Evolutionary conservation across 2,113 vertebrate genomes (phyloP), one percentile per base, ranked within the genome.

Genomic region (Labeo catla): DNA sequence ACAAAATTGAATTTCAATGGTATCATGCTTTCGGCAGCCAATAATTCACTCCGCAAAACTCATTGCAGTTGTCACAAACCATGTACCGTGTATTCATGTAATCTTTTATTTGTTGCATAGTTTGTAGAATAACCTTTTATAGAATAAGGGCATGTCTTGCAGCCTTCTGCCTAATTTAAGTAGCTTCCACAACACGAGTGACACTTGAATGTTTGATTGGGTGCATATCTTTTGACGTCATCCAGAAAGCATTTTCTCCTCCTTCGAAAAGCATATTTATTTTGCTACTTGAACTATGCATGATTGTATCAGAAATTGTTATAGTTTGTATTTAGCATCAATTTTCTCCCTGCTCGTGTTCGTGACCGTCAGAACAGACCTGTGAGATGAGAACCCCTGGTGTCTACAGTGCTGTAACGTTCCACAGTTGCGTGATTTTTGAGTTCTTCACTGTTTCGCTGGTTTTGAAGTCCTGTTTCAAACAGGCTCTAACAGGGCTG

Each of bases 401-500:
- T 34, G 23, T 10, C 49, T 7, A 34, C 23, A 66, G 34, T 77
- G 66, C 11, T 28, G 61, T 47, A 21, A 52, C 8, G 9, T 70
- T 50, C 52, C 59, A 81, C 49, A 43, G 15, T 76, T 82, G 19
- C 19, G 45, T 23, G 16, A 6, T 65, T 86, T 82, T 39, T n/a
- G 21, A 66, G 47, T 45, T 81, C 52, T 68, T 47, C 59, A 23
- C 23, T 47, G 54, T 7, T 61, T n/a, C 57, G 16, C 2, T 76
- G 36, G n/a, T 50, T 66, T 57, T 66, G 36, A 65, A 70, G 79
- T 45, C 81, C 36, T 61, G 19, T 50, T 34, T 68, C 13, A 54
- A 77, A 68, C 28, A 6, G 39, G 61, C 45, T 77, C 21, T 68
- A 54, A 85, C 83, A 72, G 84, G 72, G 61, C 65, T 45, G 13